Base-by-base conservation (phyloP, 2,113 vertebrate species). In the Hippocampus comes region DNA sequence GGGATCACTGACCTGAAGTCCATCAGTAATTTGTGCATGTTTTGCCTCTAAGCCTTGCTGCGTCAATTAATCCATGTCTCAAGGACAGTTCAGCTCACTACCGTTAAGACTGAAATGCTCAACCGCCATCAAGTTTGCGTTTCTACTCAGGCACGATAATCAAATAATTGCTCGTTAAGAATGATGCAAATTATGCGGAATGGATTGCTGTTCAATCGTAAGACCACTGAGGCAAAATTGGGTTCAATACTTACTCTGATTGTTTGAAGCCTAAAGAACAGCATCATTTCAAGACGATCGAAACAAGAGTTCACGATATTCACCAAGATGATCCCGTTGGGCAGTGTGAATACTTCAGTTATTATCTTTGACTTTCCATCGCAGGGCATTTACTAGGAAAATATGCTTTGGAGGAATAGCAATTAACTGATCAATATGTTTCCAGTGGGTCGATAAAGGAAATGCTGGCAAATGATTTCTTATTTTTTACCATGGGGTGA, bases 1-100 rank as follows among this genome's bases (percentile, higher is more conserved):
- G 59, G 66, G 76, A 79, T 70, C 55, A 75, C 46, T 53, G 65
- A 65, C 75, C 42, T 71, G 41, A 79, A 77, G 23, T 63, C 56
- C 66, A 14, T 68, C 63, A 9, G 11, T 68, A 53, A 73, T 46
- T 46, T 76, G 51, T 55, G 51, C 8, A 21, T 25, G 53, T 23
- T 56, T 56, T 56, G 18, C 21, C 53, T 10, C 21, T 23, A 56
- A 23, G 9, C n/a, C n/a, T 56, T 23, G 3, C 21, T 10, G 21
- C 4, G 10, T 12, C 25, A 14, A 59, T 59, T 6, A 59, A 6
- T 25, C 12, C 25, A 27, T 17, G 56, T 59, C 56, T 59, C 25
- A 1, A 17, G 23, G 11, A 27, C 56, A 12, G 21, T 25, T 57
- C 56, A 57, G 56, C 56, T 25, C 56, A 27, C 56, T 25, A 5